phyloP scores from a whole-genome alignment of 2,888 invertebrate species.

The Plagiodera versicolora region DNA sequence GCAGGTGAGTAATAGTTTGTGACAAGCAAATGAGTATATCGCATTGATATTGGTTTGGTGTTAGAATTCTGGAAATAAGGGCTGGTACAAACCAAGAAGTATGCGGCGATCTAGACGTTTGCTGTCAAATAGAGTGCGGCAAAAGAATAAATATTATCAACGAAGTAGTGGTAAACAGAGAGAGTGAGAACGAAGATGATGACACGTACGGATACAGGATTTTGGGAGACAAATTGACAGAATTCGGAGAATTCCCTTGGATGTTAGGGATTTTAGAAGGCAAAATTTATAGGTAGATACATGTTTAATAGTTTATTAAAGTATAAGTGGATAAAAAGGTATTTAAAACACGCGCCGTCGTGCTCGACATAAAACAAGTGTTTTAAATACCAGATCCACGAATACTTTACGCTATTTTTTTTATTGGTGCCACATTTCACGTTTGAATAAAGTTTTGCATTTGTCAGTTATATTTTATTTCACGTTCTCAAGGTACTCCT shows the following conservation, averaged over 20 bases:
- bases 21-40: too few relatives aligned
- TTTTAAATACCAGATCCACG: too few relatives aligned
- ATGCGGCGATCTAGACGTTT: constrained; percentile 44
- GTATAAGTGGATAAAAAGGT: too few relatives aligned
- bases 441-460: too few relatives aligned
- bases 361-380: too few relatives aligned
- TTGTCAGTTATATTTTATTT: too few relatives aligned
- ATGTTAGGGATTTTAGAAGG: constrained; percentile 48
- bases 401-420: too few relatives aligned
- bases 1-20: neutral
- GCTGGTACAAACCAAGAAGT: neutral
- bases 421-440: too few relatives aligned
- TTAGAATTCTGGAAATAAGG: constrained; percentile 9
- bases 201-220: constrained; percentile 29
- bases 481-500: too few relatives aligned
- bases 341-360: too few relatives aligned
- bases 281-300: constrained; percentile 33
- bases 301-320: too few relatives aligned
- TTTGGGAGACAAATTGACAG: constrained; percentile 40
- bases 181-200: constrained; percentile 8
- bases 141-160: constrained; percentile 28
- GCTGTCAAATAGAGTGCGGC: constrained; percentile 49
- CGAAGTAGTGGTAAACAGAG: constrained; percentile 7
- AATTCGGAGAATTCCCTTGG: constrained; percentile 52
- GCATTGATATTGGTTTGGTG: neutral